phyloP scores from a whole-genome alignment of 2,113 vertebrate species.

The Leucoraja erinaceus region DNA sequence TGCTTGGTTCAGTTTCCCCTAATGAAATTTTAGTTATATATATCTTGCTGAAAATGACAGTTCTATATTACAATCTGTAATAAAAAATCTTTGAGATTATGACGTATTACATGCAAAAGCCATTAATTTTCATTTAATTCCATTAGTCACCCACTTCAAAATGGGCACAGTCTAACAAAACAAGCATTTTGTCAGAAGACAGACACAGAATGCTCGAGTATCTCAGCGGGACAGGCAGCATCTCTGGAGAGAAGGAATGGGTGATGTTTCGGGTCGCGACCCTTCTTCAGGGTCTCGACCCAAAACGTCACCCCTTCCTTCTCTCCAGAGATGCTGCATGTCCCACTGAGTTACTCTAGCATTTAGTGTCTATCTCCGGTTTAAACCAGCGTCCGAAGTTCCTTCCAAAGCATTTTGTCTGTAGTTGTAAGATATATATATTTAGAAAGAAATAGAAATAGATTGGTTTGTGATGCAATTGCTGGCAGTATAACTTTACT shows the following conservation, averaged over 20 bases:
- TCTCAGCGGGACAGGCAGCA: too few relatives aligned
- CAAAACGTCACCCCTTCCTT: too few relatives aligned
- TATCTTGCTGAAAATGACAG: background rate
- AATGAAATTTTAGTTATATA: background rate
- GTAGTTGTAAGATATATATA: background rate
- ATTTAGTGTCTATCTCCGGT: too few relatives aligned
- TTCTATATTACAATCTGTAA: background rate
- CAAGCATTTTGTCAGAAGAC: background rate
- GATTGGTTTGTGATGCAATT: background rate
- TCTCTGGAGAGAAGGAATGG: too few relatives aligned
- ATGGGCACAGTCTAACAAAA: constrained; percentile 2
- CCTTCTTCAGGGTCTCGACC: too few relatives aligned
- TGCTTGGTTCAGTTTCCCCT: background rate
- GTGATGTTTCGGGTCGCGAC: too few relatives aligned
- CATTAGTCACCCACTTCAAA: background rate
- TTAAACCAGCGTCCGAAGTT: too few relatives aligned
- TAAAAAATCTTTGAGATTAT: background rate
- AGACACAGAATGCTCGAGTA: too few relatives aligned
- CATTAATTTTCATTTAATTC: constrained; percentile 19
- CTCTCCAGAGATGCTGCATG: too few relatives aligned
- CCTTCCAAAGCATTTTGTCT: background rate
- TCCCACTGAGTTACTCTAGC: too few relatives aligned
- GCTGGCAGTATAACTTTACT: background rate
- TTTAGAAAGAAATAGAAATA: background rate
- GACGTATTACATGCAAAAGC: background rate